Evolutionary conservation across 2,113 vertebrate genomes (phyloP), one percentile per base, ranked within the genome.

Genomic region (Typhlomys cinereus): DNA sequence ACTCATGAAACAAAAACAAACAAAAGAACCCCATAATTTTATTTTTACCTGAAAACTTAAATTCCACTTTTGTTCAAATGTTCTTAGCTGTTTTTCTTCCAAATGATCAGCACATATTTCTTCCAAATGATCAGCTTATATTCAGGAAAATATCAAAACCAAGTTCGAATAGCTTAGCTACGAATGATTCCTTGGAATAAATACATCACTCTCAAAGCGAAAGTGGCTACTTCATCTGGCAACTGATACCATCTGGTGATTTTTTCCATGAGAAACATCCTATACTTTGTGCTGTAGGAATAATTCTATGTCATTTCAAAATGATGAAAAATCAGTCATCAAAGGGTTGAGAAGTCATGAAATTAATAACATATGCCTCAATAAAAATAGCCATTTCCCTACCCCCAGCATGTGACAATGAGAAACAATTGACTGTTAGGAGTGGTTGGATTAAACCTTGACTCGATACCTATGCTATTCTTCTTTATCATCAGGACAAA

Each of bases 61-160:
- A 88, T 73, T 81, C 12, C 9, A 27, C 69, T 94, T 91, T 94
- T 87, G 67, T 41, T 54, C 52, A 93, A 80, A 52, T 74, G 12
- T 52, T 86, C 2, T 83, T 54, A 62, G 62, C 20, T 86, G 2
- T 31, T 91, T 62, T 75, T 25, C 27, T n/a, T 78, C 39, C 8
- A 44, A 88, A 15, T 57, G 61, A 36, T 52, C 1, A 74, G 69
- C 34, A 34, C 41, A 27, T 29, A 1, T 64, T 36, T 85, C 74
- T 83, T 3, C n/a, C 48, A n/a, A n/a, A n/a, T n/a, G n/a, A n/a
- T n/a, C n/a, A n/a, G n/a, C n/a, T n/a, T n/a, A n/a, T n/a, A 74
- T 89, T 84, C 34, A 81, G 29, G 71, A 91, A 93, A 61, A 73
- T 44, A 31, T 46, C n/a, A 54, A 50, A 85, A 76, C 44, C 21